Conservation (phyloP, 1,140 invertebrate genomes). For the Mya arenaria region DNA sequence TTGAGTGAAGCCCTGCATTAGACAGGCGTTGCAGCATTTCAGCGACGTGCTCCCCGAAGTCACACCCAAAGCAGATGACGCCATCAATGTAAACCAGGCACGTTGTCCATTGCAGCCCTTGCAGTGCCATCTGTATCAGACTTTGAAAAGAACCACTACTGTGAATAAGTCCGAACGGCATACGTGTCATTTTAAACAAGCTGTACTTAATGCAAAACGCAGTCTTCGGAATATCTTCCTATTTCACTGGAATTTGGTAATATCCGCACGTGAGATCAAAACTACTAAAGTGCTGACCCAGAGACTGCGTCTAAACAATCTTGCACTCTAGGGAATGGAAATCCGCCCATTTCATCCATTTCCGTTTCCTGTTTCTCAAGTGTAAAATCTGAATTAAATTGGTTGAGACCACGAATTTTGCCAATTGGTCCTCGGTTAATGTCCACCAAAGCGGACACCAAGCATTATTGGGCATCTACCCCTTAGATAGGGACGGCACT, state of each 20-base stretch:
- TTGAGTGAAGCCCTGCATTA: slow-evolving; percentile 19
- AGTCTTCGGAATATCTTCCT: slow-evolving; percentile 53
- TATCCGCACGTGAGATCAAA: slow-evolving; percentile 52
- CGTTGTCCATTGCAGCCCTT: slow-evolving; percentile 27
- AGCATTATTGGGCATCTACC: too few species aligned
- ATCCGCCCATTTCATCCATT: neutral
- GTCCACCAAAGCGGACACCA: too few species aligned
- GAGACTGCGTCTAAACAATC: slow-evolving; percentile 6
- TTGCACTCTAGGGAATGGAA: slow-evolving; percentile 8
- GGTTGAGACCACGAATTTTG: too few species aligned
- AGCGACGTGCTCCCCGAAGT: neutral
- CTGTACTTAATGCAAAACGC: slow-evolving; percentile 62
- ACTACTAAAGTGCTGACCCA: neutral
- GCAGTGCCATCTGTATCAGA: slow-evolving; percentile 27
- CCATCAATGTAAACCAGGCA: slow-evolving; percentile 56
- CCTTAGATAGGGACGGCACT: too few species aligned
- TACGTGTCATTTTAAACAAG: slow-evolving; percentile 57
- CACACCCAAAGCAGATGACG: slow-evolving; percentile 32
- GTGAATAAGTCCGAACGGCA: slow-evolving; percentile 61
- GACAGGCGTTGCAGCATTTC: neutral
- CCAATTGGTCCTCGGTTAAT: too few species aligned
- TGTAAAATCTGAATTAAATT: too few species aligned
- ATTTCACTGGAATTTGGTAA: slow-evolving; percentile 72
- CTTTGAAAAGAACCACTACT: slow-evolving; percentile 10
- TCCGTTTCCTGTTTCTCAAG: too few species aligned